A percentile compares a stretch with the other conserved stretches of the same genome.
These are phyloP conservation scores for Antennarius striatus DNA, from an alignment of 2,113 vertebrate species.

Conservation along the genomic window DNA sequence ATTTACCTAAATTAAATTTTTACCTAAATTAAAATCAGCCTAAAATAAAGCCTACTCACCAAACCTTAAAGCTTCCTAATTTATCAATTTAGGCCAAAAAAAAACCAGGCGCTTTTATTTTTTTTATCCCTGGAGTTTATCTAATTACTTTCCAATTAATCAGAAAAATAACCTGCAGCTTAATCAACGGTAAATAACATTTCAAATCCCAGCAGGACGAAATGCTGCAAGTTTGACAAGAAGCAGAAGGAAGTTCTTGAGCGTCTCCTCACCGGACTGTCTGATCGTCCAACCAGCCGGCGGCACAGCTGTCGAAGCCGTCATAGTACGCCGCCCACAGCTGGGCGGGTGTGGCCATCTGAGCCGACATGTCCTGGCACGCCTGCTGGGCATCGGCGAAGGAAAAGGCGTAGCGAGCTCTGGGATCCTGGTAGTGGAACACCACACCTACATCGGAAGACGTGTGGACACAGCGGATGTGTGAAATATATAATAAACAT, in stretches of 20 bases:
- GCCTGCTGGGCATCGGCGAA: conserved; percentile 83
- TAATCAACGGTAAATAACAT: neutral
- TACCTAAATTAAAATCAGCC: no score
- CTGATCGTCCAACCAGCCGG: conserved; percentile 92
- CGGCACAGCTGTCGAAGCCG: conserved; percentile 89
- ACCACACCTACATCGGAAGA: conserved; percentile 82
- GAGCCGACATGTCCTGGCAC: conserved; percentile 85
- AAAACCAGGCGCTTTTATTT: no score
- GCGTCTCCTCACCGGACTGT: conserved; percentile 84
- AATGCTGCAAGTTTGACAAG: neutral
- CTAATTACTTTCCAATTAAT: neutral
- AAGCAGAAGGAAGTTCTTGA: neutral
- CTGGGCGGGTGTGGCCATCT: conserved; percentile 85
- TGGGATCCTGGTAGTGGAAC: conserved; percentile 87
- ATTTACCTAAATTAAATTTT: no score
- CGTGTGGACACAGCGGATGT: neutral
- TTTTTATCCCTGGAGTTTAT: no score
- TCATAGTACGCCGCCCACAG: conserved; percentile 90
- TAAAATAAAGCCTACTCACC: no score
- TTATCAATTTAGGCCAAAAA: no score
- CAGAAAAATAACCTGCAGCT: neutral
- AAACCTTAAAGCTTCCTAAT: no score
- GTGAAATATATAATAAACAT: conserved; percentile 24
- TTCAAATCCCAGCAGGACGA: neutral
- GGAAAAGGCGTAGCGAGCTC: conserved; percentile 82